These are phyloP conservation scores for Andrena chrysosceles DNA, from an alignment of 2,888 invertebrate genomes.

Conservation along the genomic window DNA sequence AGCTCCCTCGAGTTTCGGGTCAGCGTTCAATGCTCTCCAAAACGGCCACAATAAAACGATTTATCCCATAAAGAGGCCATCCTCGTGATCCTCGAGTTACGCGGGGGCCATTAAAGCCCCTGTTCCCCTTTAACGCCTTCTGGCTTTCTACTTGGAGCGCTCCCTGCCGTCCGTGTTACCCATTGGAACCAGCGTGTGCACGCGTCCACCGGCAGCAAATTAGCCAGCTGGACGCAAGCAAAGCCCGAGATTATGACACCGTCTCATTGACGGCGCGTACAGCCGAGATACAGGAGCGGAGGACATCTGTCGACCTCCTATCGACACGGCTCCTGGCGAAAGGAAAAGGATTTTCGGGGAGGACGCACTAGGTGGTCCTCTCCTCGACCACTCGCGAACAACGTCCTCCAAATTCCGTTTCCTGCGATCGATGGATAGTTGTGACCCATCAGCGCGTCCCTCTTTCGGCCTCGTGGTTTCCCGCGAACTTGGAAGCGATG, in stretches of 20 bases:
- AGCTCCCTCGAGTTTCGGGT: slow-evolving; percentile 2
- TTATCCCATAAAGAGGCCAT: slow-evolving; percentile 48
- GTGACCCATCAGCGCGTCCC: slow-evolving; percentile 71
- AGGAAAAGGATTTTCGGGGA: slow-evolving; percentile 70
- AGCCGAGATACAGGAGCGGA: slow-evolving; percentile 12
- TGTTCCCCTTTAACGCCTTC: slow-evolving; percentile 61
- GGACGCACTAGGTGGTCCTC: slow-evolving; percentile 75
- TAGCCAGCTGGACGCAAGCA: slow-evolving; percentile 73
- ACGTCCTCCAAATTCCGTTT: slow-evolving; percentile 54
- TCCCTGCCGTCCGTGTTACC: slow-evolving; percentile 48
- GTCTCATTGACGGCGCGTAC: slow-evolving; percentile 42
- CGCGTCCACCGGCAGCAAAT: slow-evolving; percentile 66
- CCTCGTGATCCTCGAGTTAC: slow-evolving; percentile 45
- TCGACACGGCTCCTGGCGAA: slow-evolving; percentile 46
- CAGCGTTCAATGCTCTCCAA: slow-evolving; percentile 20
- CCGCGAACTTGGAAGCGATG: slow-evolving; percentile 47
- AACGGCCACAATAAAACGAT: slow-evolving; percentile 59
- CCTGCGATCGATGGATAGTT: slow-evolving; percentile 77
- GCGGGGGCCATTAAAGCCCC: slow-evolving; percentile 50
- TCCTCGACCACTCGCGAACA: slow-evolving; percentile 49
- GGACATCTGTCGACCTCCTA: slow-evolving; percentile 63
- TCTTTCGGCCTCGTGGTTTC: slow-evolving; percentile 55
- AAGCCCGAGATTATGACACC: slow-evolving; percentile 77
- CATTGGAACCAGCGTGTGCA: slow-evolving; percentile 59
- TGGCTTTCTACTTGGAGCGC: slow-evolving; percentile 57